phyloP scores from a whole-genome alignment of 92 coral and sea anemone species.

The Umimayanthus chanpuru region DNA sequence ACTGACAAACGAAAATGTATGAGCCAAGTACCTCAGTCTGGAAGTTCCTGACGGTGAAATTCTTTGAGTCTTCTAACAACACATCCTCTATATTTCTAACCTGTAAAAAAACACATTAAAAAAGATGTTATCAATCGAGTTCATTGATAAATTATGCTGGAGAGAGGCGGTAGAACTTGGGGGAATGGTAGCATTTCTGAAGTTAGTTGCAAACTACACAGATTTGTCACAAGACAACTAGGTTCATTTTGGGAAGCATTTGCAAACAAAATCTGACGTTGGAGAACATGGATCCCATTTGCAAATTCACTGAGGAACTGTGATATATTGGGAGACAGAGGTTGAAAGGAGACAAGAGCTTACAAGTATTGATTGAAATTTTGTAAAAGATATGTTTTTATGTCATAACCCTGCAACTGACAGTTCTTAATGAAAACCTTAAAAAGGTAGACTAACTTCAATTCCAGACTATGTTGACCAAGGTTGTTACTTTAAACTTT shows the following conservation, averaged over 20 bases:
- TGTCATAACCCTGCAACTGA: too few relatives aligned
- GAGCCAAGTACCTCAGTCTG: constrained; percentile 20
- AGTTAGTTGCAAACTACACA: neutral
- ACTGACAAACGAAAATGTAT: too few relatives aligned
- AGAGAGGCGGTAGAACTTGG: neutral
- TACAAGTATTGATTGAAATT: too few relatives aligned
- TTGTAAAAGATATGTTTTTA: too few relatives aligned
- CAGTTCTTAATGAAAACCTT: too few relatives aligned
- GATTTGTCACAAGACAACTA: neutral
- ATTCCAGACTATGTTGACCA: too few relatives aligned
- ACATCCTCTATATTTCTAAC: constrained; percentile 64
- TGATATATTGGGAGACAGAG: too few relatives aligned
- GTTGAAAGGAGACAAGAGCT: too few relatives aligned
- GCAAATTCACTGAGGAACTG: too few relatives aligned
- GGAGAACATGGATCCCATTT: too few relatives aligned
- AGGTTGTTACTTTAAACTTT: too few relatives aligned
- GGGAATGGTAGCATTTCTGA: neutral
- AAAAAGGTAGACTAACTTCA: too few relatives aligned
- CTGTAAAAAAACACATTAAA: constrained; percentile 33
- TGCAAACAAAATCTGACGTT: neutral
- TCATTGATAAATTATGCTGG: neutral
- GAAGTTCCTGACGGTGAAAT: constrained; percentile 61
- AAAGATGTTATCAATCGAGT: neutral
- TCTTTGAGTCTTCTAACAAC: constrained; percentile 50
- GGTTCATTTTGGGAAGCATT: neutral